A percentile compares a stretch with the other conserved stretches of the same genome.
Evolutionary conservation across 2,888 invertebrate genomes (phyloP).

Genomic region (Epirrita christyi): DNA sequence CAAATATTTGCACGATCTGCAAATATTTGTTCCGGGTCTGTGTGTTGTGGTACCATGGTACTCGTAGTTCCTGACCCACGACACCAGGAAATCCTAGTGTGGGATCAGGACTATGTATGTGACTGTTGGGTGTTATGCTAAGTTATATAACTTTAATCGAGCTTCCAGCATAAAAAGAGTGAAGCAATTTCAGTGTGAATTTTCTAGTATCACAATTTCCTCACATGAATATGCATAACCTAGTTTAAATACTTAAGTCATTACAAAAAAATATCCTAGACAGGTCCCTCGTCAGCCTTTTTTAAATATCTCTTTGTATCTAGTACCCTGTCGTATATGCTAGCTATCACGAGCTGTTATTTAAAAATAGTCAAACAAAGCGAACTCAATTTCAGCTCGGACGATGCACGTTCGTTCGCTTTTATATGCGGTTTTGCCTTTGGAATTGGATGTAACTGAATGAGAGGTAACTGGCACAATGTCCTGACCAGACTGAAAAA

Average conservation of each 20-base stretch:
- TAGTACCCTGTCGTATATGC: slow-evolving; percentile 30
- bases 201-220: neutral
- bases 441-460: slow-evolving; percentile 16
- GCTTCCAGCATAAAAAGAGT: too few relatives aligned
- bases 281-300: slow-evolving; percentile 33
- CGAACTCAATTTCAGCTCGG: slow-evolving; percentile 61
- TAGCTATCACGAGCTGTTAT: slow-evolving; percentile 58
- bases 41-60: too few relatives aligned
- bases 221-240: neutral
- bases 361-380: slow-evolving; percentile 68
- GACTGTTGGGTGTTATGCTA: too few relatives aligned
- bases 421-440: slow-evolving; percentile 19
- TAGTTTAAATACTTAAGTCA: slow-evolving; percentile 20
- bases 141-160: too few relatives aligned
- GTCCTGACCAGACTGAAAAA: slow-evolving; percentile 9
- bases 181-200: neutral
- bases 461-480: slow-evolving; percentile 24
- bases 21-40: too few relatives aligned
- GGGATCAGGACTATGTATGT: too few relatives aligned
- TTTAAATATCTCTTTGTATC: slow-evolving; percentile 54
- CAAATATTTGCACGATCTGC: too few relatives aligned
- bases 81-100: too few relatives aligned
- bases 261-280: slow-evolving; percentile 10
- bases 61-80: too few relatives aligned
- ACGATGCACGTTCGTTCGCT: slow-evolving; percentile 30